Evolutionary conservation across 2,797 vertebrate genomes (phyloP), one percentile per base, ranked within the genome.

Genomic region (Euphonia xanthogaster): DNA sequence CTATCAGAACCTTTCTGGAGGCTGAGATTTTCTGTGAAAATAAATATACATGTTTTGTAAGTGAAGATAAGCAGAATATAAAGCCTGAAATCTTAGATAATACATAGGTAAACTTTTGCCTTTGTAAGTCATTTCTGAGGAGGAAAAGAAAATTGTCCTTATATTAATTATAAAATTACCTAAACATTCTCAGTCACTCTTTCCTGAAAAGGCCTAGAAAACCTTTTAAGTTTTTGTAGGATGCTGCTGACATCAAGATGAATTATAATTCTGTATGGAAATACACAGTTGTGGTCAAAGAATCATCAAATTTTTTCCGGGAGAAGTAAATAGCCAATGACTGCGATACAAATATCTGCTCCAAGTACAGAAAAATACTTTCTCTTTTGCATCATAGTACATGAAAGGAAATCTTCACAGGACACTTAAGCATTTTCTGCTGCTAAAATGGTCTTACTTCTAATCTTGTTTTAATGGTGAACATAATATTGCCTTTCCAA

Each of bases 81-180:
- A 75, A 25, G 22, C 65, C n/a, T 62, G 35, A 75, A 71, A 77
- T 58, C 15, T 74, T 61, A 57, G n/a, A 40, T 22, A 71, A 18
- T 1, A 0, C 3, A n/a, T 7, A 15, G 8, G 6, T 23, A 60
- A 85, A 27, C 2, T 15, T 51, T 48, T 68, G 2, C 7, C 33
- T 72, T 78, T 37, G 14, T 55, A 31, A 61, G 12, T 66, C 2
- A 47, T 37, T 88, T 78, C 21, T 74, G 19, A 48, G 25, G 14
- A 39, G 12, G 7, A 22, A 71, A 65, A 31, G 21, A 33, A 54
- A 44, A 27, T 39, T 24, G 3, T 35, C 16, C 9, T 45, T 47
- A 33, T 40, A 30, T 20, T 20, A 24, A 37, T 47, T 62, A 40
- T 33, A 81, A 72, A 75, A 31, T 58, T 73, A 51, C 12, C 8